These are phyloP conservation scores for Catonia carolina DNA, from an alignment of 2,888 invertebrate species.

Conservation along the genomic window DNA sequence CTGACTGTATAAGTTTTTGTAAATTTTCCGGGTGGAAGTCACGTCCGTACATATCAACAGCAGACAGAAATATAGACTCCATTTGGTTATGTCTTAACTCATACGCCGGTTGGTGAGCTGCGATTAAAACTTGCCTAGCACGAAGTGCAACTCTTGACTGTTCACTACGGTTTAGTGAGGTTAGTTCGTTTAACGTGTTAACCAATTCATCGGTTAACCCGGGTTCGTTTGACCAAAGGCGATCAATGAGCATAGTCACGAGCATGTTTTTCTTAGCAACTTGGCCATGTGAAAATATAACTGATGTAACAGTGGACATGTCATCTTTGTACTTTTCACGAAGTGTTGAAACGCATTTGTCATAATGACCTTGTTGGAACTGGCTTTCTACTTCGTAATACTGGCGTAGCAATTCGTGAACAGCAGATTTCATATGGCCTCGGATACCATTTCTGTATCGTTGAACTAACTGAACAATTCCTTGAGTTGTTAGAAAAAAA, in stretches of 20 bases:
- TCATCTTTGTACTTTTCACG: slow-evolving; percentile 88
- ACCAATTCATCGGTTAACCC: slow-evolving; percentile 91
- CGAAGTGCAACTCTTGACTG: slow-evolving; percentile 86
- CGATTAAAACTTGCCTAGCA: slow-evolving; percentile 83
- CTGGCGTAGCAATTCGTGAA: slow-evolving; percentile 84
- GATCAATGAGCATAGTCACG: slow-evolving; percentile 86
- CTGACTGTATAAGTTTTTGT: slow-evolving; percentile 91
- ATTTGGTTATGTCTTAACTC: slow-evolving; percentile 97
- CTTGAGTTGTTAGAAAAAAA: slow-evolving; percentile 93
- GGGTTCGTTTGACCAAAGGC: slow-evolving; percentile 90
- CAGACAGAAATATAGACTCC: slow-evolving; percentile 98
- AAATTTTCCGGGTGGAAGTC: slow-evolving; percentile 96
- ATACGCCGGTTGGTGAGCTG: slow-evolving; percentile 95
- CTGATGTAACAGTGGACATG: slow-evolving; percentile 75
- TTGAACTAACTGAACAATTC: slow-evolving; percentile 88
- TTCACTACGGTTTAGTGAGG: slow-evolving; percentile 88
- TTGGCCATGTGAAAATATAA: slow-evolving; percentile 90
- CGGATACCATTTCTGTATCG: slow-evolving; percentile 92
- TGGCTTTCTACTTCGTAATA: slow-evolving; percentile 91
- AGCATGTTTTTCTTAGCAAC: slow-evolving; percentile 81
- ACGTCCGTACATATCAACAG: slow-evolving; percentile 97
- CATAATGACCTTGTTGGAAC: slow-evolving; percentile 91
- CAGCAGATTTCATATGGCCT: slow-evolving; percentile 93
- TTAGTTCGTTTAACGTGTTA: slow-evolving; percentile 82
- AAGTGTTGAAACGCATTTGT: slow-evolving; percentile 87